Base-by-base conservation (phyloP, 23 tunicate genomes). In the Diplosoma virens region DNA sequence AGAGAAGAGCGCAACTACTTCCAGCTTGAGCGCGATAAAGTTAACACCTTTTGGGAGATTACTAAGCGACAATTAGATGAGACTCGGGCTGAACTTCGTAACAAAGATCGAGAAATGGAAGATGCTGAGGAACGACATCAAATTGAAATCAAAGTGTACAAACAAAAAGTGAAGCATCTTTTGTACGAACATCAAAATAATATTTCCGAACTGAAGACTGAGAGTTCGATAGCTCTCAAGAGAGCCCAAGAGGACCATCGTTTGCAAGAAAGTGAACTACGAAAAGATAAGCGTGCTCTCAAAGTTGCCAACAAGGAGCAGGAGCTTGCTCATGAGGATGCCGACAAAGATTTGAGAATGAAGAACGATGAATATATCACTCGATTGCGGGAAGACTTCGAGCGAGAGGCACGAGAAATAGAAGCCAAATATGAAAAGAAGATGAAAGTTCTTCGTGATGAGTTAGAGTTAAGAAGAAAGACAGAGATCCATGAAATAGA, bases 31-130 rank as follows among this genome's bases (percentile, higher is more conserved):
- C 63, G 99, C 35, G 99, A 94, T 58, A 94, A 94, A 80, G 97
- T 93, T 16, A 88, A 94, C 80, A 94, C 99, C 16, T 94, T 94
- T 67, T 94, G 99, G 99, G 99, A 94, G 60, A 94, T 94, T 75
- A 94, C 99, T 1, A 88, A 88, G 67, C 94, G 94, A 33, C 99
- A 94, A 41, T 71, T 94, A 25, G 99, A 94, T 59, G 99, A 94
- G 37, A 88, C 85, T 41, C 83, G 85, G 78, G 99, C 99, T 30
- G 99, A 94, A 75, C 59, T 94, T 0, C 61, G 99, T 3, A 94
- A 94, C 71, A 94, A 94, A 67, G 99, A 94, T 84, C 90, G 99
- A 1, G 99, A 94, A 77, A 94, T 94, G 99, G 99, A 94, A 34
- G 99, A 94, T 73, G 95, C 99, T 1, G 99, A 94, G 45, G 99